Evolutionary conservation across 1,140 invertebrate genomes (phyloP).

Genomic region (Sycophaga agraensis): DNA sequence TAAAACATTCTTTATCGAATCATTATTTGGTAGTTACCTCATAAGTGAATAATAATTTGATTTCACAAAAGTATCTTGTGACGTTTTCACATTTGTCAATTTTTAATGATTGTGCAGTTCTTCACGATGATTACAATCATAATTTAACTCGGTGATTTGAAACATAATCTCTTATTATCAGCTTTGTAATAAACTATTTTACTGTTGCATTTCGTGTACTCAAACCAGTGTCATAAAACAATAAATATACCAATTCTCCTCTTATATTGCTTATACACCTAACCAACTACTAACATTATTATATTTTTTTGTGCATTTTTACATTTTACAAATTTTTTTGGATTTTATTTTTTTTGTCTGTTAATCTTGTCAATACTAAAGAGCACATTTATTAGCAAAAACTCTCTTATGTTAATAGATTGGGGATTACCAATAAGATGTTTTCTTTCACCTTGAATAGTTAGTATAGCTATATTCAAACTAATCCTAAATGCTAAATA

Average conservation of each 20-base stretch:
- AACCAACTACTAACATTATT: conserved; percentile 40
- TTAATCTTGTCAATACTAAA: conserved; percentile 48
- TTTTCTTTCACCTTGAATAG: not conserved
- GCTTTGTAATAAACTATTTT: conserved; percentile 10
- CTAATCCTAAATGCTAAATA: conserved; percentile 20
- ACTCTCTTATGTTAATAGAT: conserved; percentile 46
- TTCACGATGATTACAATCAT: not conserved
- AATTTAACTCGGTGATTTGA: not conserved
- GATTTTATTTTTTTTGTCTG: conserved; percentile 38
- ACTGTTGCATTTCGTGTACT: conserved; percentile 12
- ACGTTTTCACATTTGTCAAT: conserved; percentile 29
- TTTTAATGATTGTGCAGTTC: conserved; percentile 10
- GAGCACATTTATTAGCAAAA: conserved; percentile 47
- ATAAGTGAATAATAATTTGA: conserved; percentile 35
- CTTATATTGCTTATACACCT: conserved; percentile 33
- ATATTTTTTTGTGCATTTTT: conserved; percentile 32
- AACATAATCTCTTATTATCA: conserved; percentile 4
- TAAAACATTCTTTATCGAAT: conserved; percentile 31
- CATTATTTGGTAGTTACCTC: conserved; percentile 47
- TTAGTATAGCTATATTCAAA: conserved; percentile 13
- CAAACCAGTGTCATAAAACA: conserved; percentile 20
- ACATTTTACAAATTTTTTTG: conserved; percentile 35
- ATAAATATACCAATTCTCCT: conserved; percentile 29
- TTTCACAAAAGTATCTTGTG: conserved; percentile 33
- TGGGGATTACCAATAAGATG: conserved; percentile 33